Conservation (phyloP, 1,140 invertebrate genomes). For the Leptinotarsa lineolata region DNA sequence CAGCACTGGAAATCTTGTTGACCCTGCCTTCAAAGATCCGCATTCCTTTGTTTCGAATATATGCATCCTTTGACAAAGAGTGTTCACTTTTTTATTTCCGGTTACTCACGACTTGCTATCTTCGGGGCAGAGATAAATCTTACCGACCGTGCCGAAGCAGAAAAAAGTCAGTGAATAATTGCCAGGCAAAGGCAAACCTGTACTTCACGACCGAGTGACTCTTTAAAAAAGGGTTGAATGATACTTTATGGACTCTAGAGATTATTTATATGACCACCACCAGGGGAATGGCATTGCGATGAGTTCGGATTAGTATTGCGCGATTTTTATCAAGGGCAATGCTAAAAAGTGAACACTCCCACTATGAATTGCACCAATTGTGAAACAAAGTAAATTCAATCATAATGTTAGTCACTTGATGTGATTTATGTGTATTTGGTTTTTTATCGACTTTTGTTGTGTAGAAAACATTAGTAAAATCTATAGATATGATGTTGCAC, state of each 20-base stretch:
- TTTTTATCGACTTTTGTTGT: too few species aligned
- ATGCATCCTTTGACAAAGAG: neutral
- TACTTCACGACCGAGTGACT: constrained; percentile 5
- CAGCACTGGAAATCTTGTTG: neutral
- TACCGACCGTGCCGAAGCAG: neutral
- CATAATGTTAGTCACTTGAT: too few species aligned
- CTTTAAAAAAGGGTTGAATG: constrained; percentile 8
- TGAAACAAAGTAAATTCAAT: too few species aligned
- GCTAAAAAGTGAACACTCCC: too few species aligned
- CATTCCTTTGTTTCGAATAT: neutral
- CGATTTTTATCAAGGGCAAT: too few species aligned
- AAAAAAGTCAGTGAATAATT: neutral
- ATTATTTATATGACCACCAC: neutral
- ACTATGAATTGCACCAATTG: too few species aligned
- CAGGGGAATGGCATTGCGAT: too few species aligned
- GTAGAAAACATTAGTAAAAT: too few species aligned
- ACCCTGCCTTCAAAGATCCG: neutral
- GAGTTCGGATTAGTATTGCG: too few species aligned
- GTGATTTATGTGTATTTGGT: too few species aligned
- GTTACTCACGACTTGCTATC: constrained; percentile 2
- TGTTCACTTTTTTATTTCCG: neutral
- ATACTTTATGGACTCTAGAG: neutral
- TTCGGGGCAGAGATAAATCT: constrained; percentile 1
- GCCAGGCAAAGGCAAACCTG: neutral
- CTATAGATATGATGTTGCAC: too few species aligned